Evolutionary conservation across 2,797 vertebrate genomes (phyloP), one percentile per base, ranked within the genome.

Genomic region (Tragopan temminckii): DNA sequence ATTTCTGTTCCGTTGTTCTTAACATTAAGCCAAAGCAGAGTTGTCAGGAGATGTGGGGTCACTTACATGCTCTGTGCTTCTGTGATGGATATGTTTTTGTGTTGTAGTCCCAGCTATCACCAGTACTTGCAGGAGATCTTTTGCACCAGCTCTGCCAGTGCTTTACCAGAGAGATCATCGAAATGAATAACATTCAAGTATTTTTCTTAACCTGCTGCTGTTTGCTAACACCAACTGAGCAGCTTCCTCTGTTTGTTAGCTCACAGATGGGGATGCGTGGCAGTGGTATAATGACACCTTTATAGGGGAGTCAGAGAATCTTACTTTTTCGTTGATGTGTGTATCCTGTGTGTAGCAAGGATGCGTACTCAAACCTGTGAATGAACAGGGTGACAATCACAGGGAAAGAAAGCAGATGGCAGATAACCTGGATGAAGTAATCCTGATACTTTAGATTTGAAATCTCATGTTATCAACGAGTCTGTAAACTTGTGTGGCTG

Each of bases 21-120:
- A 27, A 75, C 5, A 18, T 57, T 67, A 85, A 85, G 23, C 13
- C 67, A 66, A 78, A 76, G 2, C 24, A 69, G 50, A n/a, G 12
- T 36, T 85, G 33, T 46, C n/a, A 45, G 57, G 57, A 74, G 35
- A 31, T n/a, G 46, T 20, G 38, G 45, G 46, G 21, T 52, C 53
- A 15, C 63, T 86, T 38, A 8, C 24, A 7, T 7, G 35, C 36
- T 16, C 18, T 21, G 5, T 79, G 53, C 42, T 50, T 74, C 23
- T 50, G 19, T 0, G 1, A 23, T 3, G 3, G 33, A 11, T 75
- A 3, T 0, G 0, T 5, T 66, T 77, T 63, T 19, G 9, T 70
- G 38, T 31, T 57, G 55, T 33, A 5, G n/a, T 57, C 55, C 55
- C 55, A 57, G 3, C 7, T 10, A 18, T 69, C 78, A 38, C 17